Base-by-base conservation (phyloP, 2,113 vertebrate species). In the Daboia siamensis region DNA sequence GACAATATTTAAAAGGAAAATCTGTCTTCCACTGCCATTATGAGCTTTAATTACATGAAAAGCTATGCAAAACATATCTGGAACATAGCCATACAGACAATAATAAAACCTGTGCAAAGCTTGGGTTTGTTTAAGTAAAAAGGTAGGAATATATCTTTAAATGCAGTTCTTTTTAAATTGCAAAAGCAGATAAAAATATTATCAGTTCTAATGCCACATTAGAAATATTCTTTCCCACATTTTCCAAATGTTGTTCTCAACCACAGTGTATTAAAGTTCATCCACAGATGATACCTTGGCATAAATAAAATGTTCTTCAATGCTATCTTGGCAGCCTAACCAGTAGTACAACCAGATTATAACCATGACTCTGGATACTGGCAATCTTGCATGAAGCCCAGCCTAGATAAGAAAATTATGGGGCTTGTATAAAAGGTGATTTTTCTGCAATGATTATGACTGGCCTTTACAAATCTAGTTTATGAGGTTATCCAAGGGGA, bases 1-100 rank as follows among this genome's bases (percentile, higher is more conserved):
- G 23, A 94, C 86, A 4, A 88, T 51, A 85, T 91, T 85, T 94
- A 93, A 92, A 90, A 91, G n/a, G 44, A 29, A 0, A 52, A n/a
- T 0, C 56, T 29, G 90, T 93, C 56, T 59, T 93, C 93, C 80
- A 84, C 74, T 26, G 93, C 51, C 46, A 85, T 91, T 26, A 56
- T 59, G 95, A 85, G 93, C 84, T 90, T 91, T 88, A 39, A 89
- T 24, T 9, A 51, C 26, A 21, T 61, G 44, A 15, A 90, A 69
- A 51, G 39, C 39, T 59, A 55, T 29, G 93, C 51, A 86, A 21
- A 88, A 0, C 17, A 20, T 33, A 56, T 56, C n/a, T n/a, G 26
- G 86, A 54, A 21, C 17, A 86, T 51, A 44, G 84, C 9, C 24
- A 80, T 80, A 51, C 26, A 46, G 46, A 26, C 24, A 51, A 24